These are phyloP conservation scores for Rhincodon typus DNA, from an alignment of 2,797 vertebrate genomes.

Conservation along the genomic window DNA sequence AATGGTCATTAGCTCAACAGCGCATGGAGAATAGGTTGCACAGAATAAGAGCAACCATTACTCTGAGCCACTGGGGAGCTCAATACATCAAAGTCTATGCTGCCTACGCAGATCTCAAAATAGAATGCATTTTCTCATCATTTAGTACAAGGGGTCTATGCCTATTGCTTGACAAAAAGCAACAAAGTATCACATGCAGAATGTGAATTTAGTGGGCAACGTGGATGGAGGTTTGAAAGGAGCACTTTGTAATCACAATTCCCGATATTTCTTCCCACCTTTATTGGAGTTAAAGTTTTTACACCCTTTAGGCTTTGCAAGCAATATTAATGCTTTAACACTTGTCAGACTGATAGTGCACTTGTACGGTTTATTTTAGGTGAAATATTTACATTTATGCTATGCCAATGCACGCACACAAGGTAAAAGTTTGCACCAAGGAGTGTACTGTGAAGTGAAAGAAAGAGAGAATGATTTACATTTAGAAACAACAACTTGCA, in stretches of 20 bases:
- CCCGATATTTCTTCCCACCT: background rate
- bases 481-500: background rate
- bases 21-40: background rate
- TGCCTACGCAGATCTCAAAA: constrained; percentile 21
- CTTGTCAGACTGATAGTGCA: no score
- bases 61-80: background rate
- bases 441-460: background rate
- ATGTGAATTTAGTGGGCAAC: background rate
- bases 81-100: constrained; percentile 13
- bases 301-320: background rate
- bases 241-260: background rate
- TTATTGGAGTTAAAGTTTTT: background rate
- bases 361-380: background rate
- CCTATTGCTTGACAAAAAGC: constrained; percentile 15
- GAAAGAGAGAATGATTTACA: background rate
- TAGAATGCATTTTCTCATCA: constrained; percentile 28
- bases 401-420: background rate
- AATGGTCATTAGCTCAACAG: constrained; percentile 7
- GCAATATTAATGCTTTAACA: background rate
- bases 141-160: background rate
- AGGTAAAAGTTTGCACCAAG: background rate
- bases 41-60: background rate
- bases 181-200: background rate
- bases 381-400: background rate
- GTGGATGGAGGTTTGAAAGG: background rate